Evolutionary conservation across 92 coral and sea anemone species (phyloP), one percentile per base, ranked within the genome.

Genomic region (Palythoa heliodiscus): DNA sequence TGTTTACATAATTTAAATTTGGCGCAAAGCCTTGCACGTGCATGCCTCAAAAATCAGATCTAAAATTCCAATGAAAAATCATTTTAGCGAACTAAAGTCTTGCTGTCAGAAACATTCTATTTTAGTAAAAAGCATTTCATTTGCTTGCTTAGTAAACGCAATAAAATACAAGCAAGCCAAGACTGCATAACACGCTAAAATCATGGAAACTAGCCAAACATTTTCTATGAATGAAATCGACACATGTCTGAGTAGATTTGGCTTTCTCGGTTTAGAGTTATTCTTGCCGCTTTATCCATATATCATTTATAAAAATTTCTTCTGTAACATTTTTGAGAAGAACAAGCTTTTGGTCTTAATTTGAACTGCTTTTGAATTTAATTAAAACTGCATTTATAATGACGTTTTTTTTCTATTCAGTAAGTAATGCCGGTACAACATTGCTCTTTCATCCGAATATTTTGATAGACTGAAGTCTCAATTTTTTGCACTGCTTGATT

Each of bases 401-500:
- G 35, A n/a, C n/a, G 35, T 29, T 29, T 29, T 29, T 29, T 29
- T 29, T 29, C 35, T 29, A 1, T 29, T 29, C 35, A 29, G 35
- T 29, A 29, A 29, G 35, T 29, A 29, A 1, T 0, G 35, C 35
- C 35, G 35, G 35, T 29, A 29, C 35, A 29, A 1, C 35, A 29
- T 29, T 29, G 35, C 35, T 29, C 35, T 29, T 29, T 29, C 35
- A 29, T 29, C 35, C 35, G 35, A 29, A 29, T 1, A 1, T 29
- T 29, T 29, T 29, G 35, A 29, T 29, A 1, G 35, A 29, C 35
- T 29, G 35, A 29, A 29, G 35, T 29, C 35, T 29, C 35, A 29
- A 29, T 29, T 71, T 71, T 37, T 71, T 71, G 25, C 76, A 39
- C 54, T 71, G 25, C 35, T 71, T 50, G 54, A 71, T 71, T 29